phyloP scores from a whole-genome alignment of 2,888 invertebrate genomes.

The Metacarcinus magister region DNA sequence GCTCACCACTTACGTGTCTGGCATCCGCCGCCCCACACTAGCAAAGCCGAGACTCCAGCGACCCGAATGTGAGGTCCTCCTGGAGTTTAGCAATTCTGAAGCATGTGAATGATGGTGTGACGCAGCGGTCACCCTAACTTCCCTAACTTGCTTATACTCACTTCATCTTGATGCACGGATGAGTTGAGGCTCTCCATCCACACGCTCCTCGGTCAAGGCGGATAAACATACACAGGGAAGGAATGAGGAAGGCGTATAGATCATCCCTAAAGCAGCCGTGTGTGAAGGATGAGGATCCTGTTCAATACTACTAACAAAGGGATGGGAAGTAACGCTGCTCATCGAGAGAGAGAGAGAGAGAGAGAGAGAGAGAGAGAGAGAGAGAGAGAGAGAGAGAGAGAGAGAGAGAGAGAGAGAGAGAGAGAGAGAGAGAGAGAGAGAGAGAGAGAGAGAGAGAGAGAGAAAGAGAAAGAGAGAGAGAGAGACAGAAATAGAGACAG shows the following conservation, averaged over 20 bases:
- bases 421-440: slow-evolving; percentile 33
- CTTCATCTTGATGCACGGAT: neutral
- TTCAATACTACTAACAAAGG: slow-evolving; percentile 43
- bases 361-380: slow-evolving; percentile 34
- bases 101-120: neutral
- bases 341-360: slow-evolving; percentile 48
- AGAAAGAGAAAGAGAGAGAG: no score
- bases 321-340: no score
- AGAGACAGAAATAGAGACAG: no score
- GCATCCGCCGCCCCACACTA: neutral
- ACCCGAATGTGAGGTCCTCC: neutral
- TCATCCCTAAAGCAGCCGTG: neutral
- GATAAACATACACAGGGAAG: neutral
- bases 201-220: neutral
- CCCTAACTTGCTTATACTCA: neutral
- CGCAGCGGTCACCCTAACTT: slow-evolving; percentile 32
- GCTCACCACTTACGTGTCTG: neutral
- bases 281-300: slow-evolving; percentile 4
- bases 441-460: neutral
- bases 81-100: neutral
- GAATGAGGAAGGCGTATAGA: neutral
- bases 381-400: slow-evolving; percentile 2
- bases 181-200: neutral
- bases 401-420: neutral
- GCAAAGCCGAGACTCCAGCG: neutral